Evolutionary conservation across 1,140 invertebrate genomes (phyloP), one percentile per base, ranked within the genome.

Genomic region (Hylaeus anthracinus): DNA sequence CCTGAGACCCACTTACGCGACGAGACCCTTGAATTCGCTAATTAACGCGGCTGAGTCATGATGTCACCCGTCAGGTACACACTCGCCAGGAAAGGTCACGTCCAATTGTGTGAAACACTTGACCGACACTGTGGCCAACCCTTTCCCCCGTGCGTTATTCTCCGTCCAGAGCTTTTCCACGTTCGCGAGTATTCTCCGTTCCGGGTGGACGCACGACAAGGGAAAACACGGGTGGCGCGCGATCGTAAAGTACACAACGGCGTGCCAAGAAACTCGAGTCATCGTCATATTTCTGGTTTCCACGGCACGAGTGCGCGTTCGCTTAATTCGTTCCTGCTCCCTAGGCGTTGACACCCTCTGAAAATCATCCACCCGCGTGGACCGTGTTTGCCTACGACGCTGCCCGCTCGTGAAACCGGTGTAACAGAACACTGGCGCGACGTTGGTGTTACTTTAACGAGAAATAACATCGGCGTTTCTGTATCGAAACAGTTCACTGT

Each of bases 21-120:
- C 60, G 56, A 43, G 72, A 73, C 74, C 71, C 67, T 86, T 81
- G 77, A 81, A 81, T 74, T 75, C 71, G 74, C 85, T 87, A 87
- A 87, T 87, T 86, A 87, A 87, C 73, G 73, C 45, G 72, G 85
- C 66, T 78, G 76, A 84, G 55, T 84, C 85, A 74, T 37, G 69
- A 84, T 72, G 78, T 83, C 78, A 86, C 56, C 72, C 72, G 65
- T 83, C 66, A 63, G 67, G 72, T 81, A 81, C 43, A 12, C 58
- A n/a, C 45, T 72, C 67, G 6, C 58, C 4, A 39, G 15, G 72
- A 65, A 86, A 74, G 61, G 48, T 84, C 74, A 64, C 79, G 82
- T 84, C 78, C 73, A 80, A 56, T 41, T 51, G 15, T 66, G 45
- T 75, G 63, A 76, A 72, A 64, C 53, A 80, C 58, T 82, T 80